Base-by-base conservation (phyloP, 2,113 vertebrate species). In the Bolborhynchus lineola region DNA sequence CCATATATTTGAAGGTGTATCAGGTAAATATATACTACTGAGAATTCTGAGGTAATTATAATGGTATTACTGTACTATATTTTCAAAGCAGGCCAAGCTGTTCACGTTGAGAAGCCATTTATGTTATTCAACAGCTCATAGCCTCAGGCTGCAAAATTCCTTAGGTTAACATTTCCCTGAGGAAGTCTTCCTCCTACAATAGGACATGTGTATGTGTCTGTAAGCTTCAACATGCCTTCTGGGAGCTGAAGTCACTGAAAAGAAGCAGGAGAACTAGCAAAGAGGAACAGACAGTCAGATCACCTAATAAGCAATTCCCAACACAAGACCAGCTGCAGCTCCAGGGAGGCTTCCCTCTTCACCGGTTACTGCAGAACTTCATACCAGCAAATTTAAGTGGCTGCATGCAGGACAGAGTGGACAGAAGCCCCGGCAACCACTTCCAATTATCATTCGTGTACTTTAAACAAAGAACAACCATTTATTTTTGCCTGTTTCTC, bases 81-180 rank as follows among this genome's bases (percentile, higher is more conserved):
- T 84, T 87, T 68, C 89, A 93, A 96, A 93, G 86, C 2, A 2
- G 83, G 44, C 65, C 81, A 89, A 91, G 26, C 57, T 82, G 65
- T 49, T 86, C 81, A 7, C 7, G 57, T 41, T 19, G 37, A 91
- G 74, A 87, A 93, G 33, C 52, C 84, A 69, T 79, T 79, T 91
- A 64, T 10, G 44, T 84, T 82, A 92, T 28, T 81, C 84, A 95
- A 65, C 83, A 96, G 62, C 81, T 91, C 29, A 19, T 4, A 79
- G 83, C 94, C 93, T 84, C 69, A 25, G 92, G 93, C 83, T 84
- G 65, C 60, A 84, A 68, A 93, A 67, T 26, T 79, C 60, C 81
- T 89, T 55, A 86, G 79, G 91, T 67, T 67, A 59, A 67, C 49
- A 62, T 70, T 67, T 93, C 94, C 89, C 93, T 15, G 10, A 94